Conservation (phyloP, 2,888 invertebrate genomes). For the Archips xylosteana region DNA sequence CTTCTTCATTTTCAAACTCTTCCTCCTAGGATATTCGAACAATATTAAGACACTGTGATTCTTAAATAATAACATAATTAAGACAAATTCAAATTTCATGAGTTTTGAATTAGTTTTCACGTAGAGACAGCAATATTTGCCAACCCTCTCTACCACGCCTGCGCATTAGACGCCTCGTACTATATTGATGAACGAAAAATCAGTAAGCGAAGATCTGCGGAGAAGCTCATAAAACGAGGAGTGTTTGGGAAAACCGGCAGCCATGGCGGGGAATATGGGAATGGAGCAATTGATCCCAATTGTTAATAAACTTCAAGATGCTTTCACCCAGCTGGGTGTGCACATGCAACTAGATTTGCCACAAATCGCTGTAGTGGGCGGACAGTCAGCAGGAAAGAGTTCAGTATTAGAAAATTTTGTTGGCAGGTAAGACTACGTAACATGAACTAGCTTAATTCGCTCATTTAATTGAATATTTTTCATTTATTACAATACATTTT, state of each 20-base stretch:
- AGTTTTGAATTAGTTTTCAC: conserved; percentile 21
- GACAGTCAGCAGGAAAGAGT: conserved; percentile 99
- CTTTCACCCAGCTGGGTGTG: conserved; percentile 98
- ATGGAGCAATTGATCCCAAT: conserved; percentile 99
- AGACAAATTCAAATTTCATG: background rate
- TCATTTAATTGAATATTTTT: background rate
- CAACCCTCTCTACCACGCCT: conserved; percentile 66
- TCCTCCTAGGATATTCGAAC: background rate
- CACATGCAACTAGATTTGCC: conserved; percentile 99
- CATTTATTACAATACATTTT: background rate
- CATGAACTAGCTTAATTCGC: background rate
- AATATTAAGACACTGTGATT: background rate
- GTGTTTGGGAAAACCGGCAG: conserved; percentile 77
- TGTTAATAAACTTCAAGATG: conserved; percentile 99
- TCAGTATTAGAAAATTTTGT: conserved; percentile 99
- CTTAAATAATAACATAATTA: background rate
- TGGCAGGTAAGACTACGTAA: conserved; percentile 91
- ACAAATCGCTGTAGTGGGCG: conserved; percentile 99
- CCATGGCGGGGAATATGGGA: conserved; percentile 90
- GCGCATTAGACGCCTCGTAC: conserved; percentile 63
- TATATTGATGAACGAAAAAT: conserved; percentile 82
- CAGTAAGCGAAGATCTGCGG: conserved; percentile 80
- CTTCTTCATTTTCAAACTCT: background rate
- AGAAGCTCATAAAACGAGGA: conserved; percentile 77
- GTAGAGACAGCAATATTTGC: conserved; percentile 49